A percentile compares a stretch with the other conserved stretches of the same genome.
Evolutionary conservation across 2,888 invertebrate genomes (phyloP).

Genomic region (Scaptomyza flava): DNA sequence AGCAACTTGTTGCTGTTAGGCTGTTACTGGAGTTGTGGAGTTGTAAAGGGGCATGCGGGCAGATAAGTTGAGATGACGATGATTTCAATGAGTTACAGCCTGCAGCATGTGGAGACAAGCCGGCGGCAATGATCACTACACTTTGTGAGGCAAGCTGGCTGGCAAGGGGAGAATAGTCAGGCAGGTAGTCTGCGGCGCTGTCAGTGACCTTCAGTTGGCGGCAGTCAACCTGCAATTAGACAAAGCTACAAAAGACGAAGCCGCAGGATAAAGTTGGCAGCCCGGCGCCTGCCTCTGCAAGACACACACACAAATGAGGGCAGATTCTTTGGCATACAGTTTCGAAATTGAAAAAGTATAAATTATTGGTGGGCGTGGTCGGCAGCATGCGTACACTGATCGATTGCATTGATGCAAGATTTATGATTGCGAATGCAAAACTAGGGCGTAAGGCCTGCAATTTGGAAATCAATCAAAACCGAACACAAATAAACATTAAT

Average conservation of each 20-base stretch:
- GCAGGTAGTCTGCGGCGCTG: conserved; percentile 37
- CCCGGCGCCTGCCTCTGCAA: conserved; percentile 43
- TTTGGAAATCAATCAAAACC: conserved; percentile 58
- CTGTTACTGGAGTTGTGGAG: not conserved
- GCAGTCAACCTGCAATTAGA: conserved; percentile 69
- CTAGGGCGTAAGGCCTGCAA: conserved; percentile 43
- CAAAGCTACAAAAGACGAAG: conserved; percentile 46
- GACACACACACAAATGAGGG: conserved; percentile 10
- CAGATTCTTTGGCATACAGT: conserved; percentile 44
- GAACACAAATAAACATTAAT: conserved; percentile 5
- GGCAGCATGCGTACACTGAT: conserved; percentile 24
- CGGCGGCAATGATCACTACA: conserved; percentile 52
- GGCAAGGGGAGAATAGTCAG: not conserved
- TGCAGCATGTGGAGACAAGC: conserved; percentile 65
- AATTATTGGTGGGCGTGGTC: conserved; percentile 75
- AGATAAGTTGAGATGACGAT: conserved; percentile 38
- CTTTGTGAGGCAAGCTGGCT: conserved; percentile 14
- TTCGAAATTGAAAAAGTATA: conserved; percentile 79
- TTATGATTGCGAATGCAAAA: conserved; percentile 50
- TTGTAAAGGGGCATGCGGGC: conserved; percentile 56
- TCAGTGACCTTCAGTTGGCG: conserved; percentile 57
- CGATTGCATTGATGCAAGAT: conserved; percentile 45
- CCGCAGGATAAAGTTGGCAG: conserved; percentile 40
- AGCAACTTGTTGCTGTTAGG: conserved; percentile 26
- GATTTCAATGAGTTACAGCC: conserved; percentile 55